Evolutionary conservation across 2,888 invertebrate genomes (phyloP).

Genomic region (Aplocera efformata): DNA sequence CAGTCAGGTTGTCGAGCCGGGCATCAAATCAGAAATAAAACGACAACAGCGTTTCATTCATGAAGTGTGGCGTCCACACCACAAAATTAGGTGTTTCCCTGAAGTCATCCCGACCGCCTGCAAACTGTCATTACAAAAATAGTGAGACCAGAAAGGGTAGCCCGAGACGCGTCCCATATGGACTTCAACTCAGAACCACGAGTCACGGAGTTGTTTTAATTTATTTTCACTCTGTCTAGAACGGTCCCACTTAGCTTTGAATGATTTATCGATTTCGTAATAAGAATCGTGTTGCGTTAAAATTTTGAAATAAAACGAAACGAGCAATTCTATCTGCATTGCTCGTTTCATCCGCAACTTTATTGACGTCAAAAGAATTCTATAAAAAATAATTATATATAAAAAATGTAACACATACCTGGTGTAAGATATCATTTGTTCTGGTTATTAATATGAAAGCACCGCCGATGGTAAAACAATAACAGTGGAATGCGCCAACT

Average conservation of each 20-base stretch:
- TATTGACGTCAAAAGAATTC: too few relatives aligned
- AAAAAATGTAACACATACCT: neutral
- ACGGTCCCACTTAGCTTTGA: conserved; percentile 23
- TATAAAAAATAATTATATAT: too few relatives aligned
- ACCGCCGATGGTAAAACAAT: conserved; percentile 11
- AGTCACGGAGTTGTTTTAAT: conserved; percentile 51
- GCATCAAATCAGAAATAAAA: conserved; percentile 12
- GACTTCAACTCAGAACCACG: conserved; percentile 36
- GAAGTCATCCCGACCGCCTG: conserved; percentile 61
- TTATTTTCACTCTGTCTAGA: conserved; percentile 47
- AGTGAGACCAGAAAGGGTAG: conserved; percentile 77
- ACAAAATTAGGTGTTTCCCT: conserved; percentile 72
- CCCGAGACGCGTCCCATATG: conserved; percentile 70
- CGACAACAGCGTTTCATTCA: conserved; percentile 43
- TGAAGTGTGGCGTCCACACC: conserved; percentile 39
- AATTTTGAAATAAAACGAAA: neutral
- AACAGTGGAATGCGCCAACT: conserved; percentile 24
- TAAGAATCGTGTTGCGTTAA: conserved; percentile 9
- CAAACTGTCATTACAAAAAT: conserved; percentile 77
- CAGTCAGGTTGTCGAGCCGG: too few relatives aligned
- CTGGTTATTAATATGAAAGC: conserved; percentile 15
- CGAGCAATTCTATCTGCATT: too few relatives aligned
- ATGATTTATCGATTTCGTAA: conserved; percentile 24
- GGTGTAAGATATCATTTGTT: conserved; percentile 9
- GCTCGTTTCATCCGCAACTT: neutral